Evolutionary conservation across 1,140 invertebrate species (phyloP).

Genomic region (Onthophagus taurus): DNA sequence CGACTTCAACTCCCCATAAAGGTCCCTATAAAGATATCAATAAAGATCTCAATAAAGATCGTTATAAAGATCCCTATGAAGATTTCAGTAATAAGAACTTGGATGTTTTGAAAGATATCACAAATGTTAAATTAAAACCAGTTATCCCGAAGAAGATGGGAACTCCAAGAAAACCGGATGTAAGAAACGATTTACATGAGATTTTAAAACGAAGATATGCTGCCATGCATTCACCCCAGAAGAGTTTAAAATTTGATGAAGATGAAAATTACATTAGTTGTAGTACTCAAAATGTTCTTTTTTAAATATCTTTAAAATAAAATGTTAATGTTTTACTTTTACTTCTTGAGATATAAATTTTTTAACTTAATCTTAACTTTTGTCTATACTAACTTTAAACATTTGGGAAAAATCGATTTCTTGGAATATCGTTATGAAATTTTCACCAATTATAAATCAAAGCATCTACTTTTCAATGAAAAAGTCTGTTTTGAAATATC

Average conservation of each 20-base stretch:
- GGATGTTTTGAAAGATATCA: slow-evolving; percentile 4
- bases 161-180: slow-evolving; percentile 2
- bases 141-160: not conserved
- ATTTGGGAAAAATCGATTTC: too few relatives aligned
- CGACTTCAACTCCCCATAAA: slow-evolving; percentile 11
- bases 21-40: not conserved
- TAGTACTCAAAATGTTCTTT: too few relatives aligned
- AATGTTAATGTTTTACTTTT: too few relatives aligned
- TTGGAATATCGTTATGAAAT: too few relatives aligned
- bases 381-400: too few relatives aligned
- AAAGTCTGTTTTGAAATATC: too few relatives aligned
- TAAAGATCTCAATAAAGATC: not conserved
- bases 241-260: slow-evolving; percentile 4
- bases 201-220: slow-evolving; percentile 12
- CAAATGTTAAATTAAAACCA: slow-evolving; percentile 2
- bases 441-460: too few relatives aligned
- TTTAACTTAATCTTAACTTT: too few relatives aligned
- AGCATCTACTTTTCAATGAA: too few relatives aligned
- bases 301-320: too few relatives aligned
- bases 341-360: too few relatives aligned
- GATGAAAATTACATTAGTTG: slow-evolving; percentile 5
- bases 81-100: not conserved
- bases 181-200: slow-evolving; percentile 10
- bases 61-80: slow-evolving; percentile 4
- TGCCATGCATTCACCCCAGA: slow-evolving; percentile 15